Evolutionary conservation across 1,140 invertebrate genomes (phyloP).

Genomic region (Chrysomallon squamiferum): DNA sequence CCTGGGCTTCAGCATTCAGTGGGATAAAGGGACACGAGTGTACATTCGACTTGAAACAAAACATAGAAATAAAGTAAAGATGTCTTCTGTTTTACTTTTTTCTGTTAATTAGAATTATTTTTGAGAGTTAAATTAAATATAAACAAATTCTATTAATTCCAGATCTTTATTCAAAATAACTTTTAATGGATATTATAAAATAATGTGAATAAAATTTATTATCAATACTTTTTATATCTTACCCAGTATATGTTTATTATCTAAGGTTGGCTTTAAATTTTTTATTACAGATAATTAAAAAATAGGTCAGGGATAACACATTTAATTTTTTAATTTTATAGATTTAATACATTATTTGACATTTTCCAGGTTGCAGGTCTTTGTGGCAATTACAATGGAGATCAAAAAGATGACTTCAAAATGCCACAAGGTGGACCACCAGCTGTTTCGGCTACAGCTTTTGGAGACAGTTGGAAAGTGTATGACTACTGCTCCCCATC

Average conservation of each 20-base stretch:
- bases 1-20: slow-evolving; percentile 80
- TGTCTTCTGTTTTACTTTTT: neutral
- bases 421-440: slow-evolving; percentile 77
- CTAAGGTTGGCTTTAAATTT: no score
- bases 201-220: no score
- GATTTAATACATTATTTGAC: no score
- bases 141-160: neutral
- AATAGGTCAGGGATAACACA: no score
- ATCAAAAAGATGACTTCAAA: slow-evolving; percentile 72
- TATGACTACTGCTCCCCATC: slow-evolving; percentile 73
- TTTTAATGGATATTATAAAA: no score
- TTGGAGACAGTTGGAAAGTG: slow-evolving; percentile 88
- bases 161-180: neutral
- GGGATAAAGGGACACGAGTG: slow-evolving; percentile 84
- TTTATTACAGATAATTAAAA: no score
- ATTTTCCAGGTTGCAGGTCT: slow-evolving; percentile 81
- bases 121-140: neutral
- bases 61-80: slow-evolving; percentile 68
- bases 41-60: slow-evolving; percentile 75
- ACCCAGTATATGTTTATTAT: no score
- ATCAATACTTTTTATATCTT: no score
- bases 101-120: no score
- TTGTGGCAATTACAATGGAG: slow-evolving; percentile 89
- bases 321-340: no score
- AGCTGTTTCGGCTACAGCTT: slow-evolving; percentile 75